Evolutionary conservation across 2,113 vertebrate genomes (phyloP).

Genomic region (Clinocottus analis): DNA sequence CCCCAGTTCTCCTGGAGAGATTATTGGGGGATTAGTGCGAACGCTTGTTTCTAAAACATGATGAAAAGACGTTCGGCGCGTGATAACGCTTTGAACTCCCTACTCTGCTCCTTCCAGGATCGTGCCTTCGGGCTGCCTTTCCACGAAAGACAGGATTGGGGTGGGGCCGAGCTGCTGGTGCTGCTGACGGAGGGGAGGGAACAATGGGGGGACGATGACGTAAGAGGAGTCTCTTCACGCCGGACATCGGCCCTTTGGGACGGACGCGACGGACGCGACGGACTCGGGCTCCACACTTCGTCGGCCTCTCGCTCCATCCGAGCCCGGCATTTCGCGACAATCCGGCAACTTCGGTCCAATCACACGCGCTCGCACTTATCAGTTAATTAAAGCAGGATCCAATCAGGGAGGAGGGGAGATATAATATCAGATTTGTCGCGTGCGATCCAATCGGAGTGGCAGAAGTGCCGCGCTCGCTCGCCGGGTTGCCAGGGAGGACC

Average conservation of each 20-base stretch:
- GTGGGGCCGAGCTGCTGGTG: slow-evolving; percentile 47
- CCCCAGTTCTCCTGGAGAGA: slow-evolving; percentile 85
- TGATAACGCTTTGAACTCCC: slow-evolving; percentile 87
- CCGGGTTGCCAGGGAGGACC: slow-evolving; percentile 69
- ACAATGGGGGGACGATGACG: slow-evolving; percentile 48
- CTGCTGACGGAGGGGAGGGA: slow-evolving; percentile 27
- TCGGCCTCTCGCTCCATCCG: background rate
- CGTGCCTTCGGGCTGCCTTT: slow-evolving; percentile 75
- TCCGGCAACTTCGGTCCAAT: slow-evolving; percentile 72
- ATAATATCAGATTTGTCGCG: slow-evolving; percentile 69
- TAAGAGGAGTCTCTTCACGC: slow-evolving; percentile 19
- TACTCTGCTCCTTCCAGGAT: slow-evolving; percentile 81
- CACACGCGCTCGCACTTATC: slow-evolving; percentile 60
- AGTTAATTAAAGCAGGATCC: slow-evolving; percentile 79
- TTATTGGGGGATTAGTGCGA: slow-evolving; percentile 87
- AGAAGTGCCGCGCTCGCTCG: slow-evolving; percentile 31
- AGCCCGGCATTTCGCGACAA: slow-evolving; percentile 47
- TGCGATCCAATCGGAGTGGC: slow-evolving; percentile 72
- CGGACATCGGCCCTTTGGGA: slow-evolving; percentile 26
- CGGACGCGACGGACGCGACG: too few relatives aligned
- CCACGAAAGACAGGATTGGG: slow-evolving; percentile 69
- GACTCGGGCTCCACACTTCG: too few relatives aligned
- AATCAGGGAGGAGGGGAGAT: slow-evolving; percentile 69
- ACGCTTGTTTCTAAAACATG: slow-evolving; percentile 89
- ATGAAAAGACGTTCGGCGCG: slow-evolving; percentile 84